phyloP scores from a whole-genome alignment of 1,140 invertebrate species.

The Bacillus rossius region DNA sequence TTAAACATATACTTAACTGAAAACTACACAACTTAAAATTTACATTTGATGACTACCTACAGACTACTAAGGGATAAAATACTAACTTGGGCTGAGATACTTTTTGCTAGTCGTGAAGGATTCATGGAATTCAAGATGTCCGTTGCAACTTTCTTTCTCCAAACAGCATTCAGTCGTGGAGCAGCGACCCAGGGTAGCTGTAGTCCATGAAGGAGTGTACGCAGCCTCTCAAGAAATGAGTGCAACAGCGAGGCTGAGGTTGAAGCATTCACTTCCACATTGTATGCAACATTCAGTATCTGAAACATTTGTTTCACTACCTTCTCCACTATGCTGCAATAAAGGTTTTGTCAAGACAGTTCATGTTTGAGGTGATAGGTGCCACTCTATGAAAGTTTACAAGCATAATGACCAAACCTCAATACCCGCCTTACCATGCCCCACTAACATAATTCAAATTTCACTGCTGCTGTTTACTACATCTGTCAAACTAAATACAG shows the following conservation, averaged over 20 bases:
- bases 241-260: conserved; percentile 69
- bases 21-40: no score
- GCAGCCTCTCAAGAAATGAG: conserved; percentile 69
- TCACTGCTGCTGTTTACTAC: no score
- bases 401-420: neutral
- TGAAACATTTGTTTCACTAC: conserved; percentile 27
- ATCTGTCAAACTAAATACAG: no score
- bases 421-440: no score
- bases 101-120: conserved; percentile 62
- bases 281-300: conserved; percentile 75
- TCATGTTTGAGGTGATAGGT: no score
- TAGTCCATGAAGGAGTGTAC: conserved; percentile 58
- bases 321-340: no score
- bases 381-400: no score
- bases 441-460: no score
- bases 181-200: conserved; percentile 58
- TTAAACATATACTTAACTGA: no score
- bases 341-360: no score
- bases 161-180: conserved; percentile 57
- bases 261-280: conserved; percentile 75
- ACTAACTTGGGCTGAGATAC: conserved; percentile 66
- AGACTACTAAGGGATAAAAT: neutral
- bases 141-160: conserved; percentile 66
- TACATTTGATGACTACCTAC: no score
- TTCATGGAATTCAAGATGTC: conserved; percentile 70